Conservation (phyloP, 2,113 vertebrate genomes). For the Dipodomys stephensi region DNA sequence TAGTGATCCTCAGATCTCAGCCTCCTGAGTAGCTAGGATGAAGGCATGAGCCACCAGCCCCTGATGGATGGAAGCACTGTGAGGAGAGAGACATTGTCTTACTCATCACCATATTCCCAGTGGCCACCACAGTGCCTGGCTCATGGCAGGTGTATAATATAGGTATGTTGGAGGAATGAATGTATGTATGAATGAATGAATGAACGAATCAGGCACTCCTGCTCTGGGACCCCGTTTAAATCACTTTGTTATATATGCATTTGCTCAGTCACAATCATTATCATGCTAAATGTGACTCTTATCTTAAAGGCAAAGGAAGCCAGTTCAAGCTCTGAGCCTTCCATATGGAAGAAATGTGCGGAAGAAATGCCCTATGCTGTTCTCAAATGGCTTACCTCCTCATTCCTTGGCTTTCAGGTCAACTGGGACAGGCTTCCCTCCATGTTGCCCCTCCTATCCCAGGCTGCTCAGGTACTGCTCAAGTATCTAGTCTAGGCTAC, state of each 20-base stretch:
- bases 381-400: not conserved
- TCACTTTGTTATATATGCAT: not conserved
- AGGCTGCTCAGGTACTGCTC: too few species aligned
- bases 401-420: not conserved
- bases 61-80: not conserved
- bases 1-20: too few species aligned
- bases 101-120: not conserved
- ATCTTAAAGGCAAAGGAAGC: constrained; percentile 2
- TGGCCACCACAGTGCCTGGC: not conserved
- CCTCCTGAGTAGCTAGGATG: too few species aligned
- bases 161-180: not conserved
- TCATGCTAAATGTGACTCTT: not conserved
- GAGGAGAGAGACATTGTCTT: not conserved
- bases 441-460: not conserved
- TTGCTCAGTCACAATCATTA: not conserved
- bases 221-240: not conserved
- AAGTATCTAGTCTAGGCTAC: not conserved
- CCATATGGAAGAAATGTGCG: not conserved
- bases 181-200: not conserved
- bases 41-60: too few species aligned
- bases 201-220: not conserved
- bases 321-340: not conserved
- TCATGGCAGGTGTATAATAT: not conserved
- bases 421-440: not conserved
- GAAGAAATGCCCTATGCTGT: not conserved